phyloP scores from a whole-genome alignment of 1,140 invertebrate species.

The Pseudomyrmex dendroicus region DNA sequence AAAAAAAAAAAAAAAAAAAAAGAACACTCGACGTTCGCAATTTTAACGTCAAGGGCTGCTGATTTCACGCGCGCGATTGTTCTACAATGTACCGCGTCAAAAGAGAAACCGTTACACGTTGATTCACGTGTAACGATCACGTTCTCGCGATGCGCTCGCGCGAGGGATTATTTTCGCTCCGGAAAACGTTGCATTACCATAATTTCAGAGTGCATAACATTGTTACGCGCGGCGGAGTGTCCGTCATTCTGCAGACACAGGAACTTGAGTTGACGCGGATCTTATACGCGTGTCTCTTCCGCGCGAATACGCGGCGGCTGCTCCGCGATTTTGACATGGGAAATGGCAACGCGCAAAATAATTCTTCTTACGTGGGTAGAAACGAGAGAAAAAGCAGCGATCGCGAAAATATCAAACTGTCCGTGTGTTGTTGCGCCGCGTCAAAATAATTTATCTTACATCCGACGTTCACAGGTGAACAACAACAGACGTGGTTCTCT shows the following conservation, averaged over 20 bases:
- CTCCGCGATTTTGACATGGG: neutral
- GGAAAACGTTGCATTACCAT: conserved; percentile 38
- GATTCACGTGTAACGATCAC: neutral
- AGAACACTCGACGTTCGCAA: too few relatives aligned
- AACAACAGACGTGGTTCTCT: too few relatives aligned
- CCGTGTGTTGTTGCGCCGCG: too few relatives aligned
- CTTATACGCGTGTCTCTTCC: too few relatives aligned
- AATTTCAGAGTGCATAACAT: conserved; percentile 42
- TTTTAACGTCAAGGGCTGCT: too few relatives aligned
- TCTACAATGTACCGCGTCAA: too few relatives aligned
- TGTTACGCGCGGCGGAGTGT: neutral
- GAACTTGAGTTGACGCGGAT: too few relatives aligned
- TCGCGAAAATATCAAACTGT: too few relatives aligned
- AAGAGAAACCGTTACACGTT: conserved; percentile 28
- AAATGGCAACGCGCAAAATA: conserved; percentile 5
- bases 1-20: too few relatives aligned
- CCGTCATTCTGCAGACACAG: neutral
- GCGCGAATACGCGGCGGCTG: neutral
- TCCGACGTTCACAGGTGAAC: too few relatives aligned
- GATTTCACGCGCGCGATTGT: too few relatives aligned
- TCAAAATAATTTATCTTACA: neutral
- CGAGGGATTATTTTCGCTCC: conserved; percentile 17
- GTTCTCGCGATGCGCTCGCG: neutral
- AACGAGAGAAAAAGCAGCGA: too few relatives aligned
- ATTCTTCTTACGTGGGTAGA: neutral